Base-by-base conservation (phyloP, 2,797 vertebrate genomes). In the Meda fulgida region DNA sequence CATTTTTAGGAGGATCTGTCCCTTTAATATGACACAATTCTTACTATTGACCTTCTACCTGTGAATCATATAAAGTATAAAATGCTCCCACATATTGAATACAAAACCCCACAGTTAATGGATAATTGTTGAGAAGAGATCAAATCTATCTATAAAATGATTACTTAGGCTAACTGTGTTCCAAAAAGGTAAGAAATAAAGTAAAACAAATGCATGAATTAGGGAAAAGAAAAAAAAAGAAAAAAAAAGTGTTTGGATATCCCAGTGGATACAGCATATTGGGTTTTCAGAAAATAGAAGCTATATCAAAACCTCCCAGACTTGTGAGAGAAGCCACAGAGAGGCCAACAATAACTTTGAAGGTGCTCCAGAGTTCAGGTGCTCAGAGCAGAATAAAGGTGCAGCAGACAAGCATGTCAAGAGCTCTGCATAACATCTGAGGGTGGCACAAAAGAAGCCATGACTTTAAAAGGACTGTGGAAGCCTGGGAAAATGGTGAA, bases 361-460 rank as follows among this genome's bases (percentile, higher is more conserved):
- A 78, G 65, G 18, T 69, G 75, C 51, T 78, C 8, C 55, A 60
- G 70, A 80, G 38, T 65, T 75, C 71, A 75, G 55, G 16, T 36
- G 51, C 55, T 18, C 19, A 60, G 43, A 84, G 34, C 51, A 18
- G 63, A 84, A 78, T 43, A 70, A 78, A 84, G 11, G 83, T 55
- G 46, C n/a, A 18, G 46, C 36, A 78, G 76, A 48, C 38, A 71
- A 58, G 75, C 51, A 84, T 84, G 70, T 71, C 83, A 71, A 60
- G 21, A 79, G 51, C 83, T 70, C 46, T 43, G 83, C 63, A 78
- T 34, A 70, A 73, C 38, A 26, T 75, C 43, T 38, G n/a, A 51
- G 19, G 13, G n/a, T 34, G 36, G 82, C 73, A 70, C 34, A 78
- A 58, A 60, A 53, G 29, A 71, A 79, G 38, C 51, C 51, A 34